Evolutionary conservation across 2,113 vertebrate genomes (phyloP).

Genomic region (Pristiophorus japonicus): DNA sequence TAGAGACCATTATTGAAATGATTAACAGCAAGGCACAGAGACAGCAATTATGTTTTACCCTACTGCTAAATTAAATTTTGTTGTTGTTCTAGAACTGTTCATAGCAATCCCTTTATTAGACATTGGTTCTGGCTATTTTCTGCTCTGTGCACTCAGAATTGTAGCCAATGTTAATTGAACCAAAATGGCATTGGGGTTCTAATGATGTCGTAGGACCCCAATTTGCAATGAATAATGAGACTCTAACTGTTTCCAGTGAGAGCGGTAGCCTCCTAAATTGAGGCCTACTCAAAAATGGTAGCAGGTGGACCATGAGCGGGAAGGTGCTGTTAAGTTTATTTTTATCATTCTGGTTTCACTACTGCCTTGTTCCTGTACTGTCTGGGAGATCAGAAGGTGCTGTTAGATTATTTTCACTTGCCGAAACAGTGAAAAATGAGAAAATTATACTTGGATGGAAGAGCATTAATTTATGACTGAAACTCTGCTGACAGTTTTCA

Average conservation of each 20-base stretch:
- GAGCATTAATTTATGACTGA: neutral
- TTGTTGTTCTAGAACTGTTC: neutral
- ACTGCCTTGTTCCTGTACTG: neutral
- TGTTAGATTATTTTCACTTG: constrained; percentile 11
- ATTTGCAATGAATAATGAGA: neutral
- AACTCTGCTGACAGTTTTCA: neutral
- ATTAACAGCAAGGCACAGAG: neutral
- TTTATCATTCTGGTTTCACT: neutral
- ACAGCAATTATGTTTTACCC: neutral
- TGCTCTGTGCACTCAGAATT: neutral
- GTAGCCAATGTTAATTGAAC: neutral
- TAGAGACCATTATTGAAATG: neutral
- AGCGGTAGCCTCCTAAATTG: neutral
- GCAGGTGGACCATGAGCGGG: neutral
- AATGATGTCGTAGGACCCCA: neutral
- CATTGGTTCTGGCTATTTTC: too few species aligned
- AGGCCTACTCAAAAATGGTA: neutral
- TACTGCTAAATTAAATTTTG: neutral
- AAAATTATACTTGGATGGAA: neutral
- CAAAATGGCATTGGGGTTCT: neutral
- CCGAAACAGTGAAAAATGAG: too few species aligned
- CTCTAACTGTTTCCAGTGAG: neutral
- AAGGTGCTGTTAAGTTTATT: neutral
- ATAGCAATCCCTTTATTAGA: neutral
- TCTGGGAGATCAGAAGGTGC: neutral